These are phyloP conservation scores for Melospiza melodia DNA, from an alignment of 2,113 vertebrate species.

Conservation along the genomic window DNA sequence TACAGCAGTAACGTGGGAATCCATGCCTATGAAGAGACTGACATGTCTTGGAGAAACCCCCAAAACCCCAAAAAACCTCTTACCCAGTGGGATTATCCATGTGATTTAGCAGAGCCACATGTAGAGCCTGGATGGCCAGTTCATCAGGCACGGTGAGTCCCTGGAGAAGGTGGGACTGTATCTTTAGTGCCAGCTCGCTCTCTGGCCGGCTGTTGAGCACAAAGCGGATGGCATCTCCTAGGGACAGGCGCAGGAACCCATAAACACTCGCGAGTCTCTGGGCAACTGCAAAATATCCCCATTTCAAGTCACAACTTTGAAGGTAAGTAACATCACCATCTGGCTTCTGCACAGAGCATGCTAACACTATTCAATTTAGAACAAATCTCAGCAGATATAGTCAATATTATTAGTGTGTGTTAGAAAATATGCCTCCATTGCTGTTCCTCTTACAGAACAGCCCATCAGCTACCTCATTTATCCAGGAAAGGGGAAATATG, in stretches of 20 bases:
- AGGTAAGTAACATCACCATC: not conserved
- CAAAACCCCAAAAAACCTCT: not conserved
- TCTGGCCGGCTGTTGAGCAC: conserved; percentile 76
- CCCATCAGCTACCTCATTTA: not conserved
- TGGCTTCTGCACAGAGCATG: not conserved
- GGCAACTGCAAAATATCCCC: conserved; percentile 83
- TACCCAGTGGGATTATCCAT: conserved; percentile 78
- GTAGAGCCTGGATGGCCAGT: conserved; percentile 86
- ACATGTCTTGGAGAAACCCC: not conserved
- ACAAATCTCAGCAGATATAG: not conserved
- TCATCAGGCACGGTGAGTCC: conserved; percentile 85
- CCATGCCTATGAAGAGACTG: not conserved
- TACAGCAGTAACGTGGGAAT: not conserved
- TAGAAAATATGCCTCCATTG: not conserved
- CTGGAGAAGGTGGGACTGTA: conserved; percentile 80
- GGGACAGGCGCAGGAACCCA: conserved; percentile 82
- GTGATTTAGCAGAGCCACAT: conserved; percentile 81
- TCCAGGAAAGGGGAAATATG: not conserved
- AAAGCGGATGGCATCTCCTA: conserved; percentile 79
- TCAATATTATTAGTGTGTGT: not conserved
- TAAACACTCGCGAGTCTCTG: conserved; percentile 78
- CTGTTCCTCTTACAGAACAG: not conserved
- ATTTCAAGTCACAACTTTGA: not conserved
- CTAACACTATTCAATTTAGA: not conserved
- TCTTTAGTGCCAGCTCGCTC: conserved; percentile 74